Evolutionary conservation across 2,888 invertebrate genomes (phyloP), one percentile per base, ranked within the genome.

Genomic region (Acanthopleura granulata): DNA sequence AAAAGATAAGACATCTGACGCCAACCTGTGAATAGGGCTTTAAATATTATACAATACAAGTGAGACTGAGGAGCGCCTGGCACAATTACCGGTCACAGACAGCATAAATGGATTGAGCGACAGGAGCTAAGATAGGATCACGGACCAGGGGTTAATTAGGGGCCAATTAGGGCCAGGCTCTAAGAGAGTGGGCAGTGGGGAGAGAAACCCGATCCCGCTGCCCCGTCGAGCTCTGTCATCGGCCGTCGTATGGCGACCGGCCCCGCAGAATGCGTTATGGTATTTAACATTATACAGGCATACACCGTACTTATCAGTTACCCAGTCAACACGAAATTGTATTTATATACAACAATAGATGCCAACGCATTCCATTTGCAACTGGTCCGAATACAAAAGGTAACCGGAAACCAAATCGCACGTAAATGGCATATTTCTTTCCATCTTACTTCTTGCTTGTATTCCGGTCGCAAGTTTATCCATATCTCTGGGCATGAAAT

Each of bases 111-210:
- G 25, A 66, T 22, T 6, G 18, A 66, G 66, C 1, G 66, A 66
- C 66, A 12, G 66, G 29, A 27, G 25, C 29, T 18, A 14, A 66
- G 66, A 66, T 66, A 66, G 66, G 25, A 66, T 66, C 66, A 16
- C 16, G 22, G 29, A 66, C 15, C 12, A 66, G 25, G 29, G 25
- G 66, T 66, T 66, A 66, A 66, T 66, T 66, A 66, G 22, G n/a
- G 25, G 66, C 29, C 66, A 66, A 66, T 66, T 66, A 66, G 66
- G 25, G 29, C 57, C 57, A 4, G 22, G 57, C 57, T 57, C 22
- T 57, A 57, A 57, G 57, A 57, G 57, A 57, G 57, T 57, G 57
- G 57, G 57, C 57, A 57, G 57, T n/a, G 22, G 22, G 57, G 22
- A 57, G 57, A 57, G 57, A n/a, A 57, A 57, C 57, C 22, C 57